These are phyloP conservation scores for Menidia beryllina DNA, from an alignment of 2,113 vertebrate genomes.

Conservation along the genomic window DNA sequence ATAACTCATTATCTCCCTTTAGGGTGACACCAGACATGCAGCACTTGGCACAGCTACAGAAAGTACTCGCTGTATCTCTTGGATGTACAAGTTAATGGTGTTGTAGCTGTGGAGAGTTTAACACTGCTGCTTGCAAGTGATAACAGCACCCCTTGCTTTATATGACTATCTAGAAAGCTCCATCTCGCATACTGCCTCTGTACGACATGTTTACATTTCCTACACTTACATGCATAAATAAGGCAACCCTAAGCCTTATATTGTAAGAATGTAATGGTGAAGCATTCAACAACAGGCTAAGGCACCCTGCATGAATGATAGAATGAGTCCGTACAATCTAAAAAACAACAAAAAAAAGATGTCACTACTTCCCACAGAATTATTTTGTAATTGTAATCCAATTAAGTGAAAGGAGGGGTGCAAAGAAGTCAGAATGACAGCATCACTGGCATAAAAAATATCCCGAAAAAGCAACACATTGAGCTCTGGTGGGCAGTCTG, in stretches of 20 bases:
- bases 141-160: conserved; percentile 63
- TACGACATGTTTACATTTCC: conserved; percentile 49
- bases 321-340: neutral
- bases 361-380: conserved; percentile 6
- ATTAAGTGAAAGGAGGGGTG: conserved; percentile 25
- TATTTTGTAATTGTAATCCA: conserved; percentile 26
- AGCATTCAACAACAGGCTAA: neutral
- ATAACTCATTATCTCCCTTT: conserved; percentile 69
- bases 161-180: conserved; percentile 71
- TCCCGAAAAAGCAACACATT: conserved; percentile 10
- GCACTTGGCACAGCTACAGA: conserved; percentile 49
- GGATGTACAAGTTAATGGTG: conserved; percentile 68
- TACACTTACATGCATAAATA: conserved; percentile 8
- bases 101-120: conserved; percentile 59
- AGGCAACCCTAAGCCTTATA: too few species aligned
- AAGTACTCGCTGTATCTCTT: conserved; percentile 60
- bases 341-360: neutral
- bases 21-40: conserved; percentile 57
- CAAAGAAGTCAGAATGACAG: conserved; percentile 22
- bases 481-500: neutral
- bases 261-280: conserved; percentile 1
- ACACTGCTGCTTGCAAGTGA: conserved; percentile 63
- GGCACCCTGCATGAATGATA: neutral
- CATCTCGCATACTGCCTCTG: conserved; percentile 41
- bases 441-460: conserved; percentile 33